Evolutionary conservation across 1,140 invertebrate genomes (phyloP).

Genomic region (Zaprionus africanus): DNA sequence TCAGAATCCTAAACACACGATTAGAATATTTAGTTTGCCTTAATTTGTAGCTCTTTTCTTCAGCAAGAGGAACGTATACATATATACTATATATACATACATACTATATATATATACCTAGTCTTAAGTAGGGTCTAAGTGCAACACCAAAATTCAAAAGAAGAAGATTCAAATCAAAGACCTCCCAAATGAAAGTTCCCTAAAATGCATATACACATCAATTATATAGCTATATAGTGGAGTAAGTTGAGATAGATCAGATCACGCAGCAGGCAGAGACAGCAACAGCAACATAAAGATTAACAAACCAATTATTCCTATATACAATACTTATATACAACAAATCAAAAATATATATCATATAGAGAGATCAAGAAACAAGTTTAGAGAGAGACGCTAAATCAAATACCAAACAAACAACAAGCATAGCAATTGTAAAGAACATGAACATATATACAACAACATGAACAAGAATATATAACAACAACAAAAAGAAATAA

Average conservation of each 20-base stretch:
- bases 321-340: conserved; percentile 72
- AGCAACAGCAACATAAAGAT: conserved; percentile 50
- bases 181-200: conserved; percentile 78
- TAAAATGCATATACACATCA: conserved; percentile 61
- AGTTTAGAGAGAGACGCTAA: conserved; percentile 54
- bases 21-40: conserved; percentile 23
- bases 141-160: conserved; percentile 62
- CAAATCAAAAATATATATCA: conserved; percentile 44
- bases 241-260: conserved; percentile 55
- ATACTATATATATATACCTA: conserved; percentile 29
- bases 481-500: conserved; percentile 2
- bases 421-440: conserved; percentile 71
- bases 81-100: conserved; percentile 16
- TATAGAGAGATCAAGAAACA: conserved; percentile 29
- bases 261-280: conserved; percentile 12
- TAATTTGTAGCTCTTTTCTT: conserved; percentile 36
- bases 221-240: conserved; percentile 59
- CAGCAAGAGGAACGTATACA: conserved; percentile 4
- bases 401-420: conserved; percentile 68
- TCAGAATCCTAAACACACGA: neutral
- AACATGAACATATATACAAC: conserved; percentile 31
- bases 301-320: conserved; percentile 83
- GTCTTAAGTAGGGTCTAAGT: conserved; percentile 42
- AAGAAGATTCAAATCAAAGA: conserved; percentile 72
- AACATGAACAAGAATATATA: conserved; percentile 52